phyloP scores from a whole-genome alignment of 2,113 vertebrate genomes.

The Istiophorus platypterus region DNA sequence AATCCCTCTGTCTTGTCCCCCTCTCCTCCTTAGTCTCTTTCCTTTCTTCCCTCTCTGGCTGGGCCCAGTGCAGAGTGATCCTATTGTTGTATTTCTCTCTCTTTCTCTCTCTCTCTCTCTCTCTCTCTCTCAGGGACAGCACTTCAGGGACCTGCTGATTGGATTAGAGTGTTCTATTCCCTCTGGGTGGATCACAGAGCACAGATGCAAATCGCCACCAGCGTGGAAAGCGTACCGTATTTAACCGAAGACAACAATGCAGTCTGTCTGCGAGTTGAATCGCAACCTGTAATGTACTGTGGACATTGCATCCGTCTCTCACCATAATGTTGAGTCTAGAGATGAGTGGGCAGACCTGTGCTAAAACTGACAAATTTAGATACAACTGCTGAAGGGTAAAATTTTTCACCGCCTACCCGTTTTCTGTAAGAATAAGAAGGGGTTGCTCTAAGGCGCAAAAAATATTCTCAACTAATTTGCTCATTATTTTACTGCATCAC shows the following conservation, averaged over 20 bases:
- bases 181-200: slow-evolving; percentile 93
- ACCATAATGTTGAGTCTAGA: slow-evolving; percentile 1
- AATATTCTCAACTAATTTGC: slow-evolving; percentile 38
- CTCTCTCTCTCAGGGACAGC: slow-evolving; percentile 87
- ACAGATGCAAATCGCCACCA: slow-evolving; percentile 90
- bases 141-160: slow-evolving; percentile 96
- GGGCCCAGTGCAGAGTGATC: slow-evolving; percentile 80
- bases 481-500: background rate
- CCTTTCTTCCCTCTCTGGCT: slow-evolving; percentile 37
- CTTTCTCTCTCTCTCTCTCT: slow-evolving; percentile 75
- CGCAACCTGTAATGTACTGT: slow-evolving; percentile 36
- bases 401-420: background rate
- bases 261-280: slow-evolving; percentile 67
- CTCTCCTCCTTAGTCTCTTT: slow-evolving; percentile 28
- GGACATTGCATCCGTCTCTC: slow-evolving; percentile 26
- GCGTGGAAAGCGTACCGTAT: slow-evolving; percentile 61
- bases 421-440: slow-evolving; percentile 6
- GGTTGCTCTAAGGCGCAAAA: background rate
- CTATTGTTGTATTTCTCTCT: slow-evolving; percentile 84
- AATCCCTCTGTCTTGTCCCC: slow-evolving; percentile 31
- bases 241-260: slow-evolving; percentile 71
- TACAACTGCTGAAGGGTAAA: background rate
- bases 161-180: slow-evolving; percentile 99
- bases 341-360: background rate
- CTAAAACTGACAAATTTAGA: background rate